Conservation (phyloP, 92 coral and sea anemone genomes). For the Nematostella vectensis region DNA sequence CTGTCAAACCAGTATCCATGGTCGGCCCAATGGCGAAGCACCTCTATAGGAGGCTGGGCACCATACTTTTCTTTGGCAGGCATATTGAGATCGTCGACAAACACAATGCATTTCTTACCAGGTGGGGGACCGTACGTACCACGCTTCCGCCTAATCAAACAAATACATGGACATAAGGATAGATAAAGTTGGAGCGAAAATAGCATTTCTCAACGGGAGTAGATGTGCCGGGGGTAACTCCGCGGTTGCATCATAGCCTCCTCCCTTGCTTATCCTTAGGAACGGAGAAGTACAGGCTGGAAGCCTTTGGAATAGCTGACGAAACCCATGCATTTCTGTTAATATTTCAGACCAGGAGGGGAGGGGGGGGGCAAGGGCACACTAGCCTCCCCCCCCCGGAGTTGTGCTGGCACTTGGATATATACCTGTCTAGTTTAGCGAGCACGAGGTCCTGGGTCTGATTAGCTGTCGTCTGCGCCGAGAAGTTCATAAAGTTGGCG, state of each 20-base stretch:
- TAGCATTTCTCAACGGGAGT: not conserved
- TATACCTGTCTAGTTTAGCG: constrained; percentile 90
- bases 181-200: too few relatives aligned
- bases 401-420: too few relatives aligned
- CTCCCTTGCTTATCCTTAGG: too few relatives aligned
- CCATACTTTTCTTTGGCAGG: constrained; percentile 99
- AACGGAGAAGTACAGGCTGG: too few relatives aligned
- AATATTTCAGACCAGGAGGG: too few relatives aligned
- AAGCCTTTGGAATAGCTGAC: too few relatives aligned
- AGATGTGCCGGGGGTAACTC: too few relatives aligned
- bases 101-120: constrained; percentile 89
- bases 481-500: constrained; percentile 94
- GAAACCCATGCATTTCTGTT: too few relatives aligned
- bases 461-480: constrained; percentile 92
- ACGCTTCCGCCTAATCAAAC: constrained; percentile 65
- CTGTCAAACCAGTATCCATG: constrained; percentile 98
- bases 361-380: too few relatives aligned
- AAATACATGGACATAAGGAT: too few relatives aligned
- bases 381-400: too few relatives aligned
- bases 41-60: constrained; percentile 99
- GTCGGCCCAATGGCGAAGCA: constrained; percentile 89
- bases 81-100: constrained; percentile 98
- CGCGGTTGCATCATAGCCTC: too few relatives aligned
- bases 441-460: constrained; percentile 93
- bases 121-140: constrained; percentile 90